Evolutionary conservation across 2,888 invertebrate genomes (phyloP).

Genomic region (Lordiphosa andalusiaca): DNA sequence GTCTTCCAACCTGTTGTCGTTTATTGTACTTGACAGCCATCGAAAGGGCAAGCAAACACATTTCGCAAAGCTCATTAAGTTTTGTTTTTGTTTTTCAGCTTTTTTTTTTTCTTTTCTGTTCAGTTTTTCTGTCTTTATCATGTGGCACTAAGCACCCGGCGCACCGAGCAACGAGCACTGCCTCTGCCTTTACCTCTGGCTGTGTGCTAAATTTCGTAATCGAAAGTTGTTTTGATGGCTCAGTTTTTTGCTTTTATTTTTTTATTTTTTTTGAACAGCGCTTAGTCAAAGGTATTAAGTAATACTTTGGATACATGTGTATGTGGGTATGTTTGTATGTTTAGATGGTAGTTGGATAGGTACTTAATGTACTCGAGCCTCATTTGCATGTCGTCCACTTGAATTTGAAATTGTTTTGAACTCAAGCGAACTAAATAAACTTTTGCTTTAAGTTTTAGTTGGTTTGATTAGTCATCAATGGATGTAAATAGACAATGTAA

Average conservation of each 20-base stretch:
- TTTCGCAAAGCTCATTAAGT: slow-evolving; percentile 73
- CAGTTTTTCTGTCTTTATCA: slow-evolving; percentile 3
- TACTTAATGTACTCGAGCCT: slow-evolving; percentile 38
- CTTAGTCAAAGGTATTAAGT: slow-evolving; percentile 73
- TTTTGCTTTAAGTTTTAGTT: slow-evolving; percentile 24
- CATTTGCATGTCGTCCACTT: slow-evolving; percentile 58
- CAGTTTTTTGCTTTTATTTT: slow-evolving; percentile 28
- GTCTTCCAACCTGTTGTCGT: slow-evolving; percentile 70
- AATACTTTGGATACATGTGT: slow-evolving; percentile 45
- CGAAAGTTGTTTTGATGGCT: slow-evolving; percentile 73
- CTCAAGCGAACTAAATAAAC: slow-evolving; percentile 40
- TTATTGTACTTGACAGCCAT: slow-evolving; percentile 72
- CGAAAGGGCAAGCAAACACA: slow-evolving; percentile 73
- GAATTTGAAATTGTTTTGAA: slow-evolving; percentile 53
- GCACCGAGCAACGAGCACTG: too few species aligned
- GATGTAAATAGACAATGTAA: neutral
- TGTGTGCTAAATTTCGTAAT: slow-evolving; percentile 69
- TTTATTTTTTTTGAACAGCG: slow-evolving; percentile 34
- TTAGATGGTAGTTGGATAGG: slow-evolving; percentile 1
- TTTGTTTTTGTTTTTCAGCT: slow-evolving; percentile 35
- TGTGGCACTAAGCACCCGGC: neutral
- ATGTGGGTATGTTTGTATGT: slow-evolving; percentile 3
- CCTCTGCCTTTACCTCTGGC: slow-evolving; percentile 10
- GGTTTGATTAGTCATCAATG: slow-evolving; percentile 25
- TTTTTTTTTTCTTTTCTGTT: slow-evolving; percentile 27